These are phyloP conservation scores for Dusona sp. DNA, from an alignment of 2,888 invertebrate species.

Conservation along the genomic window DNA sequence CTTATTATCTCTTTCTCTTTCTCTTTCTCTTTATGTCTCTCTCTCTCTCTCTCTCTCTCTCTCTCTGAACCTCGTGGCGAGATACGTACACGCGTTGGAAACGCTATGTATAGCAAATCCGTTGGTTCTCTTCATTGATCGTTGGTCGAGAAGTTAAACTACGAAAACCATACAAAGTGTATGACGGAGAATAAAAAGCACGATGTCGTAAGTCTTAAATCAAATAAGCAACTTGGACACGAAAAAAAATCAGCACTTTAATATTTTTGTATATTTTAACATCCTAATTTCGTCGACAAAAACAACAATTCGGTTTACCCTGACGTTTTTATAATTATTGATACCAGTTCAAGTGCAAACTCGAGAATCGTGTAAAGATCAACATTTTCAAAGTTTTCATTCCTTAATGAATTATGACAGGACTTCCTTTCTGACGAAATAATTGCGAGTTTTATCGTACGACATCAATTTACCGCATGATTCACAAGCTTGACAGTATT, in stretches of 20 bases:
- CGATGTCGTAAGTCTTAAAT: slow-evolving; percentile 31
- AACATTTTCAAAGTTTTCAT: not conserved
- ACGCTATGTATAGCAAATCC: slow-evolving; percentile 52
- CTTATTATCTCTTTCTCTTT: slow-evolving; percentile 14
- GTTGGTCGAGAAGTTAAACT: slow-evolving; percentile 17
- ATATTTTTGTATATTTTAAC: not conserved
- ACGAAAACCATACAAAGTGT: slow-evolving; percentile 12
- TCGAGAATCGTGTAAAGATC: slow-evolving; percentile 14
- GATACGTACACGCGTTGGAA: slow-evolving; percentile 26
- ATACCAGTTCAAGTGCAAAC: slow-evolving; percentile 37
- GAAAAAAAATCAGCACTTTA: not conserved
- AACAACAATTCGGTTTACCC: not conserved
- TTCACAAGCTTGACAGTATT: not conserved
- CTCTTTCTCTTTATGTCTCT: not conserved
- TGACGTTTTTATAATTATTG: not conserved
- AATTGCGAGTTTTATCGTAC: slow-evolving; percentile 1
- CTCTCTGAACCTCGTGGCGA: slow-evolving; percentile 16
- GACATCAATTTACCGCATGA: not conserved
- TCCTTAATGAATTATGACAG: not conserved
- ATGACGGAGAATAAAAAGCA: not conserved
- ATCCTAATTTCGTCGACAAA: not conserved
- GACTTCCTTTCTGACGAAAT: slow-evolving; percentile 6
- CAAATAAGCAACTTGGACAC: slow-evolving; percentile 17
- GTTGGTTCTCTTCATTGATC: slow-evolving; percentile 60
- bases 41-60: slow-evolving; percentile 27